Evolutionary conservation across 2,797 vertebrate species (phyloP), one percentile per base, ranked within the genome.

Genomic region (Leptatherina wallacei): DNA sequence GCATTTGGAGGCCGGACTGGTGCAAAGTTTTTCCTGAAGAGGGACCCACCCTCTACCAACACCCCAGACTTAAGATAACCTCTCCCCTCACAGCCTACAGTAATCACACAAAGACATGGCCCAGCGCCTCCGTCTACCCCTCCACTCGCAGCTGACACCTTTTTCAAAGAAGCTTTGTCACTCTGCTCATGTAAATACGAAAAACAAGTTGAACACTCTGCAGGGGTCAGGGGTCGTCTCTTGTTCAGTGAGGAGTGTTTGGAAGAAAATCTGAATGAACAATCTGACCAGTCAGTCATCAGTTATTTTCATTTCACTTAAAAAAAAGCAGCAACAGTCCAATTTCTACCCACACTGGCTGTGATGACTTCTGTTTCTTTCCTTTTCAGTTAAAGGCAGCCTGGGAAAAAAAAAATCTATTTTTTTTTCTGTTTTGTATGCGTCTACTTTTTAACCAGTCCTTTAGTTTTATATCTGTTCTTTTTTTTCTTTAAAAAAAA

Each of bases 41-140:
- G 80, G 78, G 83, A 78, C 57, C 66, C 49, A 44, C 75, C 72
- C 84, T 74, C 75, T 44, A 22, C 32, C 30, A 57, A 30, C 42
- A 57, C 47, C 72, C 82, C 74, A 71, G 83, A 86, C 77, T 49
- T 86, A 73, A 77, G 80, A 86, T 61, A 27, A 75, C 61, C 52
- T 42, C 59, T n/a, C 42, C 73, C 73, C 74, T 61, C 77, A 87
- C 82, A 79, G 83, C 79, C 70, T 64, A 80, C 70, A 86, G 90
- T 89, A 91, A 88, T 90, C 85, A 84, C 80, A 83, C 80, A 89
- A 74, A 83, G 86, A 90, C 78, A 76, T 29, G 78, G 83, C 72
- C 72, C 85, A 64, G 77, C 75, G 78, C 86, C 85, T 75, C 81
- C 33, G 42, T 69, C 73, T 69, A 27, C 72, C 79, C 30, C 77